Conservation (phyloP, 2,113 vertebrate species). For the Phaethon lepturus region DNA sequence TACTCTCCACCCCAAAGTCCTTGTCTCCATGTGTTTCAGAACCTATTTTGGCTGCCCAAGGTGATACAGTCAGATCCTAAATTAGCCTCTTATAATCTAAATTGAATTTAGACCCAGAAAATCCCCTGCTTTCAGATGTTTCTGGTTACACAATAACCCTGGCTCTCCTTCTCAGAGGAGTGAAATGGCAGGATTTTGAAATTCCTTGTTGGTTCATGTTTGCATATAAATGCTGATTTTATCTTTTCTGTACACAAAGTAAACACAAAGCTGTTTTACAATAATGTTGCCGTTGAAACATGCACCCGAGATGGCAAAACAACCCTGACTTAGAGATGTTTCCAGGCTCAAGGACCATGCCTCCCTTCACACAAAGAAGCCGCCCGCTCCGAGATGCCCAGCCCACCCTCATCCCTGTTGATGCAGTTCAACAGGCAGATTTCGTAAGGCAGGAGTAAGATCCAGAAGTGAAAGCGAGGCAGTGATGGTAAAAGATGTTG, state of each 20-base stretch:
- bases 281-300: conserved; percentile 68
- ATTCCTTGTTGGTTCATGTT: conserved; percentile 72
- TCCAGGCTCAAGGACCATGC: conserved; percentile 33
- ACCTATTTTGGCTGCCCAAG: conserved; percentile 37
- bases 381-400: neutral
- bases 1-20: neutral
- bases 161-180: conserved; percentile 56
- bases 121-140: conserved; percentile 60
- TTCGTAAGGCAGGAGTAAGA: neutral
- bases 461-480: neutral
- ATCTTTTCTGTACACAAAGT: conserved; percentile 73
- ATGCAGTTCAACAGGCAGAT: neutral
- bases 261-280: conserved; percentile 65
- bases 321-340: conserved; percentile 32
- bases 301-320: conserved; percentile 57
- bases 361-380: conserved; percentile 13
- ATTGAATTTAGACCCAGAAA: conserved; percentile 68
- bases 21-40: neutral
- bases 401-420: neutral
- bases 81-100: conserved; percentile 63
- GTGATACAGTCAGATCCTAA: conserved; percentile 55
- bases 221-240: conserved; percentile 75
- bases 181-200: conserved; percentile 70
- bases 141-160: conserved; percentile 72
- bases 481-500: neutral